These are phyloP conservation scores for Oxygymnocypris stewartii DNA, from an alignment of 2,113 vertebrate species.

Conservation along the genomic window DNA sequence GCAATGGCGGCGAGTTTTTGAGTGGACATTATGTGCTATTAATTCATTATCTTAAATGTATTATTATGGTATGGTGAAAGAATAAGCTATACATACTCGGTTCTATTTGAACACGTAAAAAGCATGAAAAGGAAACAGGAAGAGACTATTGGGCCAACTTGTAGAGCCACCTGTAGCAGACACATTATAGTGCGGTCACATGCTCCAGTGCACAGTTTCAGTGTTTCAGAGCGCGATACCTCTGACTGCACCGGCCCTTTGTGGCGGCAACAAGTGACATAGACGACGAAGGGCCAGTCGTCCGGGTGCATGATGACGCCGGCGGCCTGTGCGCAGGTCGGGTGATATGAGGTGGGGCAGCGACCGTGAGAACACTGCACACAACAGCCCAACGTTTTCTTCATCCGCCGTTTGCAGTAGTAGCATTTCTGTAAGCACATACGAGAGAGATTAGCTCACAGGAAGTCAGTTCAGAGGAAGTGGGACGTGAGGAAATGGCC, in stretches of 20 bases:
- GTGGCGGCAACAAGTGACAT: conserved; percentile 95
- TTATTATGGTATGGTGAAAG: not conserved
- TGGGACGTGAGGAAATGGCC: not conserved
- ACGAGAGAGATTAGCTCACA: not conserved
- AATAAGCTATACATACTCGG: not conserved
- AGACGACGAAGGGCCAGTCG: conserved; percentile 96
- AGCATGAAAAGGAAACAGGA: not conserved
- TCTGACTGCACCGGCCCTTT: conserved; percentile 87
- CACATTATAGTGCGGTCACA: not conserved
- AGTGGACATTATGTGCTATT: not conserved
- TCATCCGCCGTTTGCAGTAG: conserved; percentile 95
- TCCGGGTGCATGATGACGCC: conserved; percentile 97
- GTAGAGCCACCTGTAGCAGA: not conserved
- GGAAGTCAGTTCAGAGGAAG: not conserved
- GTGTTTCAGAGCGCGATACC: conserved; percentile 67
- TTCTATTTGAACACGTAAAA: not conserved
- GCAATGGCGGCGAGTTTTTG: not conserved
- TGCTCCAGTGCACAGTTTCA: not conserved
- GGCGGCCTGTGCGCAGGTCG: conserved; percentile 93
- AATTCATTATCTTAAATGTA: not conserved
- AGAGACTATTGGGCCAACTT: not conserved
- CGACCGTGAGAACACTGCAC: conserved; percentile 97
- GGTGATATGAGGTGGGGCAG: conserved; percentile 95
- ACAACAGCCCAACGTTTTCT: conserved; percentile 91
- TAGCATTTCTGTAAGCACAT: conserved; percentile 84